Evolutionary conservation across 2,888 invertebrate species (phyloP), one percentile per base, ranked within the genome.

Genomic region (Icerya purchasi): DNA sequence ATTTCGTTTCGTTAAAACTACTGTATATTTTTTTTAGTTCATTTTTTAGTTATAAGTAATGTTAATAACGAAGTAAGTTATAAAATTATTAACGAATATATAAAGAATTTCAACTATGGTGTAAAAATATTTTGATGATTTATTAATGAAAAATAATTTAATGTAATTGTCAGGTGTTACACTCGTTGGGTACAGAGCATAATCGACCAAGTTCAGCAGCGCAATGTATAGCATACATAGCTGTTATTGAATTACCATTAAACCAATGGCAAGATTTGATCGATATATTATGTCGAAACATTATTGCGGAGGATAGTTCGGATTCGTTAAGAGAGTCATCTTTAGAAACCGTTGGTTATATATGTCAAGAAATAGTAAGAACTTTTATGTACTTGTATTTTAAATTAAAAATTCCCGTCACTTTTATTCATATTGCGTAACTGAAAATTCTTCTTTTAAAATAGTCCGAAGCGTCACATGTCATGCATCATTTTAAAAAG

Each of bases 221-320:
- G 1, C 98, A 98, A 73, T 99, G 98, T 76, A 94, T 99, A 54
- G 97, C 98, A 1, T 93, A 93, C 72, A 91, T 99, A 62, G 98
- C 96, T 0, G 92, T 96, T 56, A 86, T 93, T 36, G 98, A 99
- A 74, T 75, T 99, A 62, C 90, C 96, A 1, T 83, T 85, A 56
- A 82, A 84, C 60, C 83, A 91, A 67, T 99, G 98, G 97, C 84
- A 81, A 63, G 87, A 91, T 66, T 78, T 98, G 3, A 92, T 99
- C 66, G 77, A 79, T 54, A 78, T 83, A 18, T 77, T 99, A 65
- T 91, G 93, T 61, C 82, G 80, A 71, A 96, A 96, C 77, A 92
- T 99, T 60, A 86, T 90, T 19, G 83, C 84, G 70, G 78, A 80
- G 55, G 80, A 78, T 65, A 88, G 89, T 57, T 87, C 89, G 21